Conservation (phyloP, 1,140 invertebrate species). For the Zaprionus ghesquierei region DNA sequence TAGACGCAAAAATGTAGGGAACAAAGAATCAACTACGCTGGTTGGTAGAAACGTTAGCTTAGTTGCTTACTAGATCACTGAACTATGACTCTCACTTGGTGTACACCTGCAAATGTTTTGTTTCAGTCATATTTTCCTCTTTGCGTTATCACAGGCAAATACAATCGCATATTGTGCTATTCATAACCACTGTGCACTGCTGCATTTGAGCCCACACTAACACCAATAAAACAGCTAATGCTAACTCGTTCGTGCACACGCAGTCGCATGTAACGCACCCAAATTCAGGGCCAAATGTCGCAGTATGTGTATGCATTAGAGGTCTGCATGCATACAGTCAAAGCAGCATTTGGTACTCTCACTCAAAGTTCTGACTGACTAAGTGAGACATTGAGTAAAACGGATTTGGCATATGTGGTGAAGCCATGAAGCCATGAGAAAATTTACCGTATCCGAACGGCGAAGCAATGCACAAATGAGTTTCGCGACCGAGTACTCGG, state of each 20-base stretch:
- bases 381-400: constrained; percentile 20
- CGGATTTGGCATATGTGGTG: constrained; percentile 16
- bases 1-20: constrained; percentile 39
- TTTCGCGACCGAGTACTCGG: too few species aligned
- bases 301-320: background rate
- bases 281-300: constrained; percentile 64
- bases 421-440: too few species aligned
- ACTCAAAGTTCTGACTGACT: constrained; percentile 15
- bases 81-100: background rate
- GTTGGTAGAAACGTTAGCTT: background rate
- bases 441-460: too few species aligned
- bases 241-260: constrained; percentile 46
- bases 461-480: too few species aligned
- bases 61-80: constrained; percentile 12
- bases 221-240: constrained; percentile 22
- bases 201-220: constrained; percentile 57
- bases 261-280: constrained; percentile 60
- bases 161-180: constrained; percentile 23
- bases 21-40: constrained; percentile 26
- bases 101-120: constrained; percentile 23
- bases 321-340: background rate
- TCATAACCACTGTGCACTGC: constrained; percentile 59
- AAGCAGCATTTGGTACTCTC: constrained; percentile 8
- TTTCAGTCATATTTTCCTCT: constrained; percentile 22
- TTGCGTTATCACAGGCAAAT: constrained; percentile 34